A percentile compares a stretch with the other conserved stretches of the same genome.
These are phyloP conservation scores for Penaeus vannamei DNA, from an alignment of 1,140 invertebrate species.

Conservation along the genomic window DNA sequence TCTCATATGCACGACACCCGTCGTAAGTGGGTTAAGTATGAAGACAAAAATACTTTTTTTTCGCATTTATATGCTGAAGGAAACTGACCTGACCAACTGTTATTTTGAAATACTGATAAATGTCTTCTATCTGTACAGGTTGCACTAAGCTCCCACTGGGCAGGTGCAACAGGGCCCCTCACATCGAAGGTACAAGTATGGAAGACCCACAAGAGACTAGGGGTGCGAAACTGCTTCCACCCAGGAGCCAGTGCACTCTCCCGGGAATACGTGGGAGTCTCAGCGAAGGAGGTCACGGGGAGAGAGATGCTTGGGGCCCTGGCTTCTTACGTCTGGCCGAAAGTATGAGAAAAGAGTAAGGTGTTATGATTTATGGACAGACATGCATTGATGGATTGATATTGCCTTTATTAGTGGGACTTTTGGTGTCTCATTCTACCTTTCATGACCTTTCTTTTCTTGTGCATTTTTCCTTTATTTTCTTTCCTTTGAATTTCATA, in stretches of 20 bases:
- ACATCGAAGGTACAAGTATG: constrained; percentile 37
- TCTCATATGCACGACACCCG: too few relatives aligned
- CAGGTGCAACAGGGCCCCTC: neutral
- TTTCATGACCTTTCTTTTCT: constrained; percentile 44
- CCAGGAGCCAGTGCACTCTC: constrained; percentile 83
- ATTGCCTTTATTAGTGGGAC: neutral
- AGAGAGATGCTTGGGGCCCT: constrained; percentile 89
- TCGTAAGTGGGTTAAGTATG: too few relatives aligned
- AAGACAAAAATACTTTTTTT: neutral
- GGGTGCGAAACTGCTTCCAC: constrained; percentile 82
- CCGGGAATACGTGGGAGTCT: constrained; percentile 77
- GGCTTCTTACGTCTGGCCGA: constrained; percentile 96
- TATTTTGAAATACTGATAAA: too few relatives aligned
- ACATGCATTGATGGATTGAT: neutral
- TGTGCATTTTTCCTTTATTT: neutral
- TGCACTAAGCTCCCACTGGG: constrained; percentile 31
- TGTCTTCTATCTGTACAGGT: neutral
- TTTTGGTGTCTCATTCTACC: neutral
- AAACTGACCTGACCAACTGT: neutral
- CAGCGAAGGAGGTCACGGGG: constrained; percentile 76
- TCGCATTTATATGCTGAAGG: neutral
- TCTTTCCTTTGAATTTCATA: constrained; percentile 7
- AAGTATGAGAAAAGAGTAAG: constrained; percentile 74
- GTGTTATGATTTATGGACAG: neutral
- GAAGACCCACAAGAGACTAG: constrained; percentile 39